Conservation (phyloP, 2,113 vertebrate species). For the Bujurquina vittata region DNA sequence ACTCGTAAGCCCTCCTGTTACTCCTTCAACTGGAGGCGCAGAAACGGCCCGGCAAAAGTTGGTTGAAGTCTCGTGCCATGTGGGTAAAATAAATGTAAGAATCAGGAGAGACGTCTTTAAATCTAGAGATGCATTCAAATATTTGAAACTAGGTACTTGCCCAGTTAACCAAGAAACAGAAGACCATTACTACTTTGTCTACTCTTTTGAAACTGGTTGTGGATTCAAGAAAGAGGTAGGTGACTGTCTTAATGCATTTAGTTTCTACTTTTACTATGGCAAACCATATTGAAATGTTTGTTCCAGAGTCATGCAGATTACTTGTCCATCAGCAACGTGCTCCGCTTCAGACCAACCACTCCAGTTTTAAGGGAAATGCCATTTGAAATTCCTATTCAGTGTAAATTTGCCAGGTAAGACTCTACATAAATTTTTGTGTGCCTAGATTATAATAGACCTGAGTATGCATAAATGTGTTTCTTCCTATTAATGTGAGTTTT, state of each 20-base stretch:
- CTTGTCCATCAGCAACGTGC: constrained; percentile 7
- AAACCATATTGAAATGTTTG: neutral
- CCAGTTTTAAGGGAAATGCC: constrained; percentile 61
- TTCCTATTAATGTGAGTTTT: neutral
- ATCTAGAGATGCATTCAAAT: neutral
- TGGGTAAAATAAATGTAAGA: constrained; percentile 72
- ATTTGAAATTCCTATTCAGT: constrained; percentile 61
- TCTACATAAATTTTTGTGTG: fast-evolving
- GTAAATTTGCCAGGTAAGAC: constrained; percentile 67
- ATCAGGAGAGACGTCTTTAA: constrained; percentile 52
- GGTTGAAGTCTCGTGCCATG: constrained; percentile 64
- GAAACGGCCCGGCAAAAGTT: fast-evolving
- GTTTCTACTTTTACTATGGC: neutral
- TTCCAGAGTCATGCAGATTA: constrained; percentile 52
- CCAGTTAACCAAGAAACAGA: constrained; percentile 43
- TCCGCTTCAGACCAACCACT: constrained; percentile 51
- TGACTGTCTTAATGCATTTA: neutral
- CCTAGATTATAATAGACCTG: neutral
- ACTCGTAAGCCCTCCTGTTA: neutral
- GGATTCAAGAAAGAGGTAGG: constrained; percentile 58
- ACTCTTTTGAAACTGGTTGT: constrained; percentile 58
- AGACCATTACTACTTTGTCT: constrained; percentile 60
- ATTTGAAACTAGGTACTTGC: constrained; percentile 68
- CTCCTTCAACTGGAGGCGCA: fast-evolving
- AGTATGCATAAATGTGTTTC: neutral